phyloP scores from a whole-genome alignment of 53 echinoderm and acorn worm species.

The Echinometra lucunter region DNA sequence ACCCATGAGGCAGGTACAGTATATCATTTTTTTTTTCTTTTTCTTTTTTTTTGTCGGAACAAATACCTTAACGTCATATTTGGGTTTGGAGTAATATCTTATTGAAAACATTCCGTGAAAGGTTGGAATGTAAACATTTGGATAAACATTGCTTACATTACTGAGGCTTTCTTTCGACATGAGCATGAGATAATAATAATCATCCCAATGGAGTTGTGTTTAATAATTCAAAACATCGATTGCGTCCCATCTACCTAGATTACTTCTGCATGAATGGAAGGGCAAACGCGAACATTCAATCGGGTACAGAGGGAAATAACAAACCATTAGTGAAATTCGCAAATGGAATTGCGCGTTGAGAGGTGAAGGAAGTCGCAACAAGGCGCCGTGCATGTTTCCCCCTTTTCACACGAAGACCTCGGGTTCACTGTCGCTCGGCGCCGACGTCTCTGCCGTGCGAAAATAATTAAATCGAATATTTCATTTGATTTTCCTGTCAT shows the following conservation, averaged over 20 bases:
- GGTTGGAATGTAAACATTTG: not conserved
- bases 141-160: not conserved
- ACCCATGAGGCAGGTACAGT: not conserved
- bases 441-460: not conserved
- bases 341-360: constrained; percentile 34
- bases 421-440: not conserved
- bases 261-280: not conserved
- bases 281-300: constrained; percentile 15
- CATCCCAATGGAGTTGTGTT: constrained; percentile 14
- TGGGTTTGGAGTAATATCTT: not conserved
- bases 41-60: not conserved
- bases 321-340: constrained; percentile 47
- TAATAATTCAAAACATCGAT: constrained; percentile 21
- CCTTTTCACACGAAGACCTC: constrained; percentile 5
- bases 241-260: not conserved
- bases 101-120: not conserved
- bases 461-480: not conserved
- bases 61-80: not conserved
- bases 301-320: constrained; percentile 25
- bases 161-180: not conserved
- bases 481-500: constrained; percentile 1
- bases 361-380: not conserved
- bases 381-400: constrained; percentile 19
- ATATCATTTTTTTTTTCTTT: too few relatives aligned
- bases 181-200: not conserved